Base-by-base conservation (phyloP, 64 coral and sea anemone species). In the Montipora capricornis region DNA sequence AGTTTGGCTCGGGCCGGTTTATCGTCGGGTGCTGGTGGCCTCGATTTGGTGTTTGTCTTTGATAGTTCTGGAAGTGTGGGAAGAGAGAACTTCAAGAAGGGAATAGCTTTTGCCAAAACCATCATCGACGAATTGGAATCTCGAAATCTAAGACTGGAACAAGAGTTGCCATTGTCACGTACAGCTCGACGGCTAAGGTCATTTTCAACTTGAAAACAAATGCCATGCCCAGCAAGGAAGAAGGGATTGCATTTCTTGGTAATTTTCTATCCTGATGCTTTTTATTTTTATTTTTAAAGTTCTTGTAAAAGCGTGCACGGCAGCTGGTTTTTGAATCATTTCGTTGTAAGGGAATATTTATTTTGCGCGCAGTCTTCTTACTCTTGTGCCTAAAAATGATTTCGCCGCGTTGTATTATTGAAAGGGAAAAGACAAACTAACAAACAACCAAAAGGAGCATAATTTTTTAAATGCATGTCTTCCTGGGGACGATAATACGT, bases 21-120 rank as follows among this genome's bases (percentile, higher is more conserved):
- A 19, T 94, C 98, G 16, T 99, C 98, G 37, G 98, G 98, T 4
- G 98, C 98, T 16, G 92, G 92, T n/a, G 98, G 98, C 73, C 82
- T 99, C 19, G 98, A 99, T n/a, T 73, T 99, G n/a, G 95, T 99
- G 16, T 96, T 99, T 49, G 92, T 95, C 19, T 91, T 99, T 48
- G 98, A 99, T 70, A 99, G 98, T 44, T 99, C 98, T 67, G 95
- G 95, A 75, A 99, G 95, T 83, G 98, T 99, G 44, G 98, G 98
- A 16, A 67, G 47, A 47, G 51, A 19, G 9, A 96, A 99, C 71
- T 99, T 99, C 76, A 78, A 80, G 29, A 96, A 96, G 76, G 98
- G 98, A 76, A 92, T 99, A 14, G 92, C 87, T 19, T 99, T 99
- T 78, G 98, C 95, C 16, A 84, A 80, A 49, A 99, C 98, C 29